These are phyloP conservation scores for Coilia nasus DNA, from an alignment of 2,797 vertebrate genomes.

Conservation along the genomic window DNA sequence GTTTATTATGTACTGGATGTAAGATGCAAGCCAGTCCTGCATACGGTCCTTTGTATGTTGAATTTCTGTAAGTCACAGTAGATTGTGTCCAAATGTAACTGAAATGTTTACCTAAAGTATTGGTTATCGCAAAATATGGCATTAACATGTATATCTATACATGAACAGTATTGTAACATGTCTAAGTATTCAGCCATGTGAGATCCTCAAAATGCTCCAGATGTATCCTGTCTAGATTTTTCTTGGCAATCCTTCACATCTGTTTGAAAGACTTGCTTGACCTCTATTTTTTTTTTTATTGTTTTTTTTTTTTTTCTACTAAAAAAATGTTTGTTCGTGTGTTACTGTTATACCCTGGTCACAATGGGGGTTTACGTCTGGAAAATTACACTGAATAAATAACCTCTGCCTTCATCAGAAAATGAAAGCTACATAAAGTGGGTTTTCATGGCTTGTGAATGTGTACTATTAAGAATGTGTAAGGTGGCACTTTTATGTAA, in stretches of 20 bases:
- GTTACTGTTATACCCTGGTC: not conserved
- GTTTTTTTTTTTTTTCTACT: slow-evolving; percentile 49
- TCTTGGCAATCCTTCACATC: slow-evolving; percentile 6
- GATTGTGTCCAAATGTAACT: slow-evolving; percentile 12
- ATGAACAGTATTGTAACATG: slow-evolving; percentile 9
- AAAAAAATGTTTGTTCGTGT: not conserved
- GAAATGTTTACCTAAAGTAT: slow-evolving; percentile 20
- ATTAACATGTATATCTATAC: slow-evolving; percentile 17
- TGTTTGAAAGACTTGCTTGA: slow-evolving; percentile 7
- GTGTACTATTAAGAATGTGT: not conserved
- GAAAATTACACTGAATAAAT: not conserved
- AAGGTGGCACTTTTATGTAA: not conserved
- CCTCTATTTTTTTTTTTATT: slow-evolving; percentile 60
- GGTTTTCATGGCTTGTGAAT: not conserved
- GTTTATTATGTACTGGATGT: slow-evolving; percentile 4
- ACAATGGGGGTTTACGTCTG: not conserved
- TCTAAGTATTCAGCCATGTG: not conserved
- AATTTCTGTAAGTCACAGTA: not conserved
- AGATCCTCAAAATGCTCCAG: slow-evolving; percentile 15
- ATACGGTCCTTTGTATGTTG: slow-evolving; percentile 6
- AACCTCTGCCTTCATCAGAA: not conserved
- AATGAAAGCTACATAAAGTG: not conserved
- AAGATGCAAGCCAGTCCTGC: slow-evolving; percentile 9
- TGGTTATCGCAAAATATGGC: slow-evolving; percentile 9
- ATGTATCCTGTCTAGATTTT: not conserved